Percentiles rank a stretch among this genome's conserved stretches.
Conservation (phyloP, 2,797 vertebrate genomes). For the Podarcis siculus region DNA sequence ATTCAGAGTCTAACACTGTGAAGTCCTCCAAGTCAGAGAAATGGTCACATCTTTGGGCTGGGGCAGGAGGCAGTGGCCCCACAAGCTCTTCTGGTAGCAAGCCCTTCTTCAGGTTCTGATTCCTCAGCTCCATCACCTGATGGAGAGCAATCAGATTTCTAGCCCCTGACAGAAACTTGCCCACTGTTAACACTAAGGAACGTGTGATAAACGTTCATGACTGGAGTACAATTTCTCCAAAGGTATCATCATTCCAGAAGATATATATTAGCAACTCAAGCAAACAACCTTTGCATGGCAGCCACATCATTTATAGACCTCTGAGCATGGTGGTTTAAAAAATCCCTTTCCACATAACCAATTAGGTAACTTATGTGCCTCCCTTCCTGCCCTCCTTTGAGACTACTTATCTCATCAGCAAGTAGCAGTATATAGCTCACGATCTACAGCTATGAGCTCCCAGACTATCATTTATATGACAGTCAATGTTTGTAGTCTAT, state of each 20-base stretch:
- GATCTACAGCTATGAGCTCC: background rate
- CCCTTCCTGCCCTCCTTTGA: background rate
- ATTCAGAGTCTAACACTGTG: too few relatives aligned
- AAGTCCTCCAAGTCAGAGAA: too few relatives aligned
- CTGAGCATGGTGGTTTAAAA: background rate
- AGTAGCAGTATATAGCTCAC: background rate
- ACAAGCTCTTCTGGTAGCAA: too few relatives aligned
- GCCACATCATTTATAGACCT: background rate
- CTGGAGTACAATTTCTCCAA: background rate
- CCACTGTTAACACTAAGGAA: background rate
- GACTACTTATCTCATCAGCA: slow-evolving; percentile 17
- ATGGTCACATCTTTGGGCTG: too few relatives aligned
- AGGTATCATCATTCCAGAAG: background rate
- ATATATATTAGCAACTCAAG: background rate
- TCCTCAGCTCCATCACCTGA: too few relatives aligned
- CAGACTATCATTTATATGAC: background rate
- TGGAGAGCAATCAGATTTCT: too few relatives aligned
- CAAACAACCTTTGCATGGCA: background rate
- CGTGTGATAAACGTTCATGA: background rate
- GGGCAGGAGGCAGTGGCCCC: too few relatives aligned
- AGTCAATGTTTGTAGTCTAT: background rate
- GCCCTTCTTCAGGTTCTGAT: too few relatives aligned
- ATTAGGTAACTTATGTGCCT: background rate
- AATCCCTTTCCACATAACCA: background rate
- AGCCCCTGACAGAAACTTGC: background rate